Evolutionary conservation across 1,140 invertebrate species (phyloP).

Genomic region (Caerostris extrusa): DNA sequence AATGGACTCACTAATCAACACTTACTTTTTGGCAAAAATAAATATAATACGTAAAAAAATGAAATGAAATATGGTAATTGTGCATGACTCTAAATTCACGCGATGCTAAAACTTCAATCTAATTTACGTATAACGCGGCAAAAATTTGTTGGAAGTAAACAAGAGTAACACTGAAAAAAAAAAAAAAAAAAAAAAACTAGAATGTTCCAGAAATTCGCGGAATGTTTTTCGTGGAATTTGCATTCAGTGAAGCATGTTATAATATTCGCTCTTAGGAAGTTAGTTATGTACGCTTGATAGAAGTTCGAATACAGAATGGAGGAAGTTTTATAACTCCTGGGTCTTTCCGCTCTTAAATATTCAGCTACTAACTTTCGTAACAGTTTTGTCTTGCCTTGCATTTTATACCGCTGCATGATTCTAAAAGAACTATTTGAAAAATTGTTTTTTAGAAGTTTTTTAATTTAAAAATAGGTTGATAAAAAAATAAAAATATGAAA

Average conservation of each 20-base stretch:
- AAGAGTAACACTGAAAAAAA: background rate
- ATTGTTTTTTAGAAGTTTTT: background rate
- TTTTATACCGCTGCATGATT: background rate
- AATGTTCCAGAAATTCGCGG: background rate
- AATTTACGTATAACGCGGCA: conserved; percentile 36
- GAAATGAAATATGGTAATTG: conserved; percentile 33
- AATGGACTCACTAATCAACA: background rate
- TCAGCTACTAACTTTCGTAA: background rate
- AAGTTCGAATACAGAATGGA: conserved; percentile 8
- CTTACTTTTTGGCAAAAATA: background rate
- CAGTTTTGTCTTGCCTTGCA: background rate
- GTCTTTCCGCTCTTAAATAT: background rate
- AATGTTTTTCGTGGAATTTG: conserved; percentile 38
- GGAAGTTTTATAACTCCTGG: background rate
- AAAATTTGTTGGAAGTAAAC: conserved; percentile 36
- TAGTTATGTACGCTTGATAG: background rate
- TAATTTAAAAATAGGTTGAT: too few relatives aligned
- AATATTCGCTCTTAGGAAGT: conserved; percentile 27
- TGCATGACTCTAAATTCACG: conserved; percentile 12
- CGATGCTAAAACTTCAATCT: conserved; percentile 51
- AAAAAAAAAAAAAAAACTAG: background rate
- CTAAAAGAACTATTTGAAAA: background rate
- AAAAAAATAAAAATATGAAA: too few relatives aligned
- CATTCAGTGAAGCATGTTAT: conserved; percentile 25
- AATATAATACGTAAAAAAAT: background rate